Percentiles rank a stretch among this genome's conserved stretches.
Conservation (phyloP, 2,797 vertebrate genomes). For the Gymnodraco acuticeps region DNA sequence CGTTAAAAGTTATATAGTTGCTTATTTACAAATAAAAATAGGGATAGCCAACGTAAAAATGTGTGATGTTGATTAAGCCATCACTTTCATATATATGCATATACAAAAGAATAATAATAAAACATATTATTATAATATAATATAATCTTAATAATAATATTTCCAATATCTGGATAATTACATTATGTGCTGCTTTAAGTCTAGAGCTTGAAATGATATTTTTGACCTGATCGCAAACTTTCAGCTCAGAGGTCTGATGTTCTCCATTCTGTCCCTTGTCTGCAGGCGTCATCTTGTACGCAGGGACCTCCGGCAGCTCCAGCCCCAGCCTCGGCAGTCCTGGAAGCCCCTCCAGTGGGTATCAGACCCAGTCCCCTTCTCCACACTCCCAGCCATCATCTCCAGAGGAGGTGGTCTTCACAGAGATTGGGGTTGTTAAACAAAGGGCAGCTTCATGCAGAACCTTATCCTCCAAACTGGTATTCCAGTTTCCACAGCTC, state of each 20-base stretch:
- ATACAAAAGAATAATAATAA: not conserved
- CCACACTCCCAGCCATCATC: conserved; percentile 84
- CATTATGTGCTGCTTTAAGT: not conserved
- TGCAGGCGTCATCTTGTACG: conserved; percentile 86
- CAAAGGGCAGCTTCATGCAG: conserved; percentile 65
- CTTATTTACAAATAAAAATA: conserved; percentile 1
- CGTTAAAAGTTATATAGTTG: conserved; percentile 4
- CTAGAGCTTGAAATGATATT: not conserved
- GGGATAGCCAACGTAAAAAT: not conserved
- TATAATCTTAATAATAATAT: not conserved
- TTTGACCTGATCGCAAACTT: not conserved
- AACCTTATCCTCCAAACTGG: conserved; percentile 82
- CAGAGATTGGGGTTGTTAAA: conserved; percentile 85
- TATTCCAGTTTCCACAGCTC: conserved; percentile 89
- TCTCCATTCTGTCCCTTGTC: conserved; percentile 13
- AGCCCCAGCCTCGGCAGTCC: conserved; percentile 76
- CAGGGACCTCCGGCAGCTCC: conserved; percentile 83
- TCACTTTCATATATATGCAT: not conserved
- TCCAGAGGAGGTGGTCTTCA: conserved; percentile 87
- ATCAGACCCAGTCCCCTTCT: conserved; percentile 86
- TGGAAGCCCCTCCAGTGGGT: conserved; percentile 86
- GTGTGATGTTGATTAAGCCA: not conserved
- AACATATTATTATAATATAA: no score
- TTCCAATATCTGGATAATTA: conserved; percentile 2
- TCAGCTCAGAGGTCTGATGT: conserved; percentile 17